These are phyloP conservation scores for Apamea crenata DNA, from an alignment of 2,888 invertebrate species.

Conservation along the genomic window DNA sequence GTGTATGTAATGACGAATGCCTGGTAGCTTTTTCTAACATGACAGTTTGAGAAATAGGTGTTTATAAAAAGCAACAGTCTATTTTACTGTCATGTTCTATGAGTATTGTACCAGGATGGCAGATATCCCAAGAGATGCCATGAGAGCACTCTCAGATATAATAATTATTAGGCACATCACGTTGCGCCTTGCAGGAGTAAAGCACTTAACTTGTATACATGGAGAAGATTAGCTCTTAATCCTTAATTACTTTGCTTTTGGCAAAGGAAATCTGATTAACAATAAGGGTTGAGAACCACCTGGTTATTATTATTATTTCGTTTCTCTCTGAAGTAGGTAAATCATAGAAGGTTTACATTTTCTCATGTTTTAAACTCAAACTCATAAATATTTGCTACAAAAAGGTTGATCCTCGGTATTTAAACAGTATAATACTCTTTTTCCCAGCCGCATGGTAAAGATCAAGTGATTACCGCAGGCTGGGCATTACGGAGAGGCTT, in stretches of 20 bases:
- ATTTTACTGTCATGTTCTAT: background rate
- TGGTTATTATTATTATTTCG: background rate
- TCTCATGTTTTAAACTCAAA: background rate
- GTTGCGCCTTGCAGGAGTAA: background rate
- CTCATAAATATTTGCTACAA: slow-evolving; percentile 47
- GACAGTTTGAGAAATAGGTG: background rate
- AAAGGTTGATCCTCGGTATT: slow-evolving; percentile 50
- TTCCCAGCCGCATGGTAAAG: slow-evolving; percentile 50
- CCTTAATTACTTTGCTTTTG: background rate
- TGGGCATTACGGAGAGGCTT: slow-evolving; percentile 37
- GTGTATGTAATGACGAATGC: background rate
- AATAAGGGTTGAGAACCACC: background rate
- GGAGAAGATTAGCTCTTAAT: background rate
- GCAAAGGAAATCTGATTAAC: background rate
- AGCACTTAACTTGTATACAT: background rate
- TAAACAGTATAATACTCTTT: slow-evolving; percentile 48
- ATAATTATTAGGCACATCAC: background rate
- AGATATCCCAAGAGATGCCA: background rate
- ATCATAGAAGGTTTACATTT: slow-evolving; percentile 3
- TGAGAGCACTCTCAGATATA: slow-evolving; percentile 10
- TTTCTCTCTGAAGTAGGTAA: background rate
- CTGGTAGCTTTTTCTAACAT: background rate
- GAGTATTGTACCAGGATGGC: slow-evolving; percentile 4
- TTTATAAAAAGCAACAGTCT: background rate
- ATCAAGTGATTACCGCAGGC: slow-evolving; percentile 63